phyloP scores from a whole-genome alignment of 2,113 vertebrate species.

The Campylorhamphus procurvoides region DNA sequence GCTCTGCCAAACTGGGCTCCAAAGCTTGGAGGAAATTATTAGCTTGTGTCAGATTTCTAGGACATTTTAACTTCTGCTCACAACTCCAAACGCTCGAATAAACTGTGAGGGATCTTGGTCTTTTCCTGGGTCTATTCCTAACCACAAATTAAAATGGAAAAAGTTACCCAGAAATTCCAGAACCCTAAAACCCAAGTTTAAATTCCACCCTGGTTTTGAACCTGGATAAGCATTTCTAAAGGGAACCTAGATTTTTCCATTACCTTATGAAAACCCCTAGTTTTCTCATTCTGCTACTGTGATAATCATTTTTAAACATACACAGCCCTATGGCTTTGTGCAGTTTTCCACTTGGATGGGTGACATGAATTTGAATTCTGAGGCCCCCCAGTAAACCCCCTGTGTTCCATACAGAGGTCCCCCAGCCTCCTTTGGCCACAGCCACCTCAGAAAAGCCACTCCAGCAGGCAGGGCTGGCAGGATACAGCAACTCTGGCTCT shows the following conservation, averaged over 20 bases:
- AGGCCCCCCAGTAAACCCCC: background rate
- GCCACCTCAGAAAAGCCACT: background rate
- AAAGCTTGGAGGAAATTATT: background rate
- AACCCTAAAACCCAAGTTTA: background rate
- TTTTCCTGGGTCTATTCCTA: background rate
- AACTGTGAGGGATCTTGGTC: background rate
- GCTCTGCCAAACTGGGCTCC: background rate
- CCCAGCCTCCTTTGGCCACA: background rate
- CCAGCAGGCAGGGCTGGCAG: background rate
- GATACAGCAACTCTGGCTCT: background rate
- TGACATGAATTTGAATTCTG: background rate
- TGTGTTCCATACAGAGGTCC: background rate
- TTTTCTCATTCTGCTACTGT: background rate
- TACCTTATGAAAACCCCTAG: background rate
- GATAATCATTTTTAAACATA: background rate
- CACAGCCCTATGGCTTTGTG: background rate
- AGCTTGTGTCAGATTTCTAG: background rate
- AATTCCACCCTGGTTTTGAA: conserved; percentile 38
- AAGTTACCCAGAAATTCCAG: conserved; percentile 21
- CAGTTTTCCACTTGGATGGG: background rate
- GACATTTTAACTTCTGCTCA: background rate
- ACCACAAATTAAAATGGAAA: conserved; percentile 41
- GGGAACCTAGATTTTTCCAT: background rate
- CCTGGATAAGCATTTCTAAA: background rate
- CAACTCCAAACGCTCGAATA: background rate